A percentile compares a stretch with the other conserved stretches of the same genome.
phyloP scores from a whole-genome alignment of 2,888 invertebrate species.

The Zhuqinia jingwanae region DNA sequence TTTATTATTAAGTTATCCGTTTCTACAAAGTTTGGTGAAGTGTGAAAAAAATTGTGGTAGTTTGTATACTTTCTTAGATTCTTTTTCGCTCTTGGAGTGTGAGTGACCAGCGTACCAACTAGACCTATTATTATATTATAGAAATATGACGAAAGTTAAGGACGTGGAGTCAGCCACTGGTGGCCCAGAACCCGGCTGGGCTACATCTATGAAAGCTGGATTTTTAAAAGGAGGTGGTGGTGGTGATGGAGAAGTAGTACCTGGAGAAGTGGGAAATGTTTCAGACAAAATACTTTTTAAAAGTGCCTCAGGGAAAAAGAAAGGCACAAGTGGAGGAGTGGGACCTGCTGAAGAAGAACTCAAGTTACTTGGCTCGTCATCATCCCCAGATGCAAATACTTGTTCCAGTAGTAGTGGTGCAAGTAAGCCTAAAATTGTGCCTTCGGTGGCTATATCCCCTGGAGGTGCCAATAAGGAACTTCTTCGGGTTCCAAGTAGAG shows the following conservation, averaged over 20 bases:
- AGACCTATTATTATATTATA: too few species aligned
- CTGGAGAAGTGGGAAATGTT: constrained; percentile 19
- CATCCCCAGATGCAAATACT: background rate
- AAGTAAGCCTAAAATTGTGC: constrained; percentile 28
- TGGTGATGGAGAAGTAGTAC: constrained; percentile 11
- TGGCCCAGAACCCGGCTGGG: constrained; percentile 48
- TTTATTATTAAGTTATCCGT: background rate
- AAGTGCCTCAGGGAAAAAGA: constrained; percentile 28
- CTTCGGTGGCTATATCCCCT: background rate
- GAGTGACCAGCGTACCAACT: too few species aligned
- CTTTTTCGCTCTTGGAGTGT: background rate
- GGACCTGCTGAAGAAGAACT: constrained; percentile 44
- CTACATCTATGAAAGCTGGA: constrained; percentile 21
- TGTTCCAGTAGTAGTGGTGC: background rate
- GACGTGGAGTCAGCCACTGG: constrained; percentile 31
- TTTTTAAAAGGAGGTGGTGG: constrained; percentile 20
- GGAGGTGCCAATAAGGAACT: constrained; percentile 17
- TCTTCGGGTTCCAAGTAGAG: background rate
- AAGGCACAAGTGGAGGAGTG: background rate
- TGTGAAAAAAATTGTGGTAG: background rate
- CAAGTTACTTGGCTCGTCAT: constrained; percentile 42
- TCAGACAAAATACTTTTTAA: background rate
- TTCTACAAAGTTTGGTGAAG: background rate
- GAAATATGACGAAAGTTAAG: constrained; percentile 44
- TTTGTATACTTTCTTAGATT: background rate